Percentiles rank a stretch among this genome's conserved stretches.
These are phyloP conservation scores for Galemys pyrenaicus DNA, from an alignment of 2,113 vertebrate species.

Conservation along the genomic window DNA sequence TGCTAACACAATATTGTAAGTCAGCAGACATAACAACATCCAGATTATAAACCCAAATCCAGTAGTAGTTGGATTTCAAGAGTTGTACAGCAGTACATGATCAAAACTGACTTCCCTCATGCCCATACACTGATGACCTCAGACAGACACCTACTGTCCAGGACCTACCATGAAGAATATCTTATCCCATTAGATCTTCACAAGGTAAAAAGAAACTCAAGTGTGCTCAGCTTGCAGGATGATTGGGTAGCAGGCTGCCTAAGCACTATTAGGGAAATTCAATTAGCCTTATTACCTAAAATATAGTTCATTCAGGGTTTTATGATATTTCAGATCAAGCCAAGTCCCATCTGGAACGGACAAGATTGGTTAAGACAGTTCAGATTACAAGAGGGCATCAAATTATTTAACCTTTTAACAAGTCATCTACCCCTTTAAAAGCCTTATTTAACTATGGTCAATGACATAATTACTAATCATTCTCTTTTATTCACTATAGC, in stretches of 20 bases:
- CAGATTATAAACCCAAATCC: neutral
- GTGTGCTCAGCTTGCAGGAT: neutral
- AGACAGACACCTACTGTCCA: neutral
- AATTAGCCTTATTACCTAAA: neutral
- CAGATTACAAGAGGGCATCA: neutral
- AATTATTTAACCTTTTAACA: neutral
- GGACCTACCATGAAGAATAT: neutral
- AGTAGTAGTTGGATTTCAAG: neutral
- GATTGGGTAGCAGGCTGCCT: neutral
- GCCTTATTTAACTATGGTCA: neutral
- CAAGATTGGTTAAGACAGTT: neutral
- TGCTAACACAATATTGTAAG: neutral
- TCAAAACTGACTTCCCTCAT: neutral
- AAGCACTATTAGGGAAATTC: neutral
- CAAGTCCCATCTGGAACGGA: neutral
- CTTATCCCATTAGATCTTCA: neutral
- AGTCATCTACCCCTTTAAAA: slow-evolving; percentile 1
- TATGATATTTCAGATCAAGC: neutral
- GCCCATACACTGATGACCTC: neutral
- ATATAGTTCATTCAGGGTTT: neutral
- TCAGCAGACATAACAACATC: neutral
- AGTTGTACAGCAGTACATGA: neutral
- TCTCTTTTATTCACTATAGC: neutral
- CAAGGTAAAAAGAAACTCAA: neutral
- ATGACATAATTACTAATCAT: neutral